These are phyloP conservation scores for Oryzias javanicus DNA, from an alignment of 2,113 vertebrate species.

Conservation along the genomic window DNA sequence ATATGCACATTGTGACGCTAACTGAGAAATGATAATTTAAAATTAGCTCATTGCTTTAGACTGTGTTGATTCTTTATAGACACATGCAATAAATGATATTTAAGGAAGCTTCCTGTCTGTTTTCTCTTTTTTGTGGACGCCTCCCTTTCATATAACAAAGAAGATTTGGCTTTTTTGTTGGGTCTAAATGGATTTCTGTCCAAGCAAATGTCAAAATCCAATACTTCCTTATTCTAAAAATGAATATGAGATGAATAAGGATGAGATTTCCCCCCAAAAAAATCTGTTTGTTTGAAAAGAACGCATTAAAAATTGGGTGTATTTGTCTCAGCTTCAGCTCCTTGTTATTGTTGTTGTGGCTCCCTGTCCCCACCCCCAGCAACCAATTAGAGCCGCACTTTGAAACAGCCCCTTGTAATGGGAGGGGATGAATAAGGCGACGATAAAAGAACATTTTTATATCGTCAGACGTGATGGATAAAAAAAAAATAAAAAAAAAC, in stretches of 20 bases:
- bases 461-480: slow-evolving; percentile 55
- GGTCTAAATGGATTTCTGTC: background rate
- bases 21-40: slow-evolving; percentile 87
- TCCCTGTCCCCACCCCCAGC: slow-evolving; percentile 51
- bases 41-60: slow-evolving; percentile 90
- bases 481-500: slow-evolving; percentile 78
- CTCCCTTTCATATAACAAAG: slow-evolving; percentile 1
- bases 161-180: background rate
- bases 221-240: slow-evolving; percentile 18
- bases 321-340: slow-evolving; percentile 24
- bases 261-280: no score
- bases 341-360: slow-evolving; percentile 64
- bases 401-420: slow-evolving; percentile 51
- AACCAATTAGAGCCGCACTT: slow-evolving; percentile 66
- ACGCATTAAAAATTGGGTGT: slow-evolving; percentile 17
- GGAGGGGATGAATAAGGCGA: slow-evolving; percentile 58
- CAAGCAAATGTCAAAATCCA: slow-evolving; percentile 11
- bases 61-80: slow-evolving; percentile 95
- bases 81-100: slow-evolving; percentile 99
- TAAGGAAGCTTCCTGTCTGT: slow-evolving; percentile 78
- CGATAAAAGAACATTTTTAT: slow-evolving; percentile 71
- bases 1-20: slow-evolving; percentile 86
- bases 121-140: slow-evolving; percentile 2
- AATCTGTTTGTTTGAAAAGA: background rate
- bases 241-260: no score